Percentiles rank a stretch among this genome's conserved stretches.
Evolutionary conservation across 2,888 invertebrate genomes (phyloP).

Genomic region (Caenorhabditis afra): DNA sequence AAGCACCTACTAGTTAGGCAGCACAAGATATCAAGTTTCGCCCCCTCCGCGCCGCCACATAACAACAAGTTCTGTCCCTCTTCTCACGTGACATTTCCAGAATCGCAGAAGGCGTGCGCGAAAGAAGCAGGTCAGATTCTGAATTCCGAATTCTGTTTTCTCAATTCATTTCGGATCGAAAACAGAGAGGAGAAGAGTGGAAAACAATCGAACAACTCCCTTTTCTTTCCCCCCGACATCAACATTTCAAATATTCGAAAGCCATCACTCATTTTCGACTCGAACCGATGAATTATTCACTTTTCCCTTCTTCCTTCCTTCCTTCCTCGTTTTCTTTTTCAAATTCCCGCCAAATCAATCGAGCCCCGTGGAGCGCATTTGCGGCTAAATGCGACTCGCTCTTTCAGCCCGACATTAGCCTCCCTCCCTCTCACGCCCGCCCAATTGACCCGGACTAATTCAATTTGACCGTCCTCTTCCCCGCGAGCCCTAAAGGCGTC

Average conservation of each 20-base stretch:
- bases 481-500: slow-evolving; percentile 32
- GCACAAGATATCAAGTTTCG: slow-evolving; percentile 41
- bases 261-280: slow-evolving; percentile 17
- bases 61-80: slow-evolving; percentile 30
- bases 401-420: slow-evolving; percentile 24
- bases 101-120: slow-evolving; percentile 18
- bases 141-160: slow-evolving; percentile 9
- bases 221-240: slow-evolving; percentile 9
- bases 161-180: not conserved
- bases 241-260: slow-evolving; percentile 42
- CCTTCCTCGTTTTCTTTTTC: not conserved
- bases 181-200: not conserved
- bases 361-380: no score
- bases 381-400: not conserved
- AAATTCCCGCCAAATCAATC: no score
- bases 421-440: slow-evolving; percentile 1
- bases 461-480: slow-evolving; percentile 43
- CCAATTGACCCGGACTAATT: slow-evolving; percentile 56
- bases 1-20: slow-evolving; percentile 16
- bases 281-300: slow-evolving; percentile 40
- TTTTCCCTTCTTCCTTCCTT: not conserved
- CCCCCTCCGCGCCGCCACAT: not conserved
- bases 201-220: slow-evolving; percentile 25
- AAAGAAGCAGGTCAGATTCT: slow-evolving; percentile 1
- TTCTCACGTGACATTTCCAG: no score